Conservation (phyloP, 2,888 invertebrate genomes). For the Dasysyrphus tricinctus region DNA sequence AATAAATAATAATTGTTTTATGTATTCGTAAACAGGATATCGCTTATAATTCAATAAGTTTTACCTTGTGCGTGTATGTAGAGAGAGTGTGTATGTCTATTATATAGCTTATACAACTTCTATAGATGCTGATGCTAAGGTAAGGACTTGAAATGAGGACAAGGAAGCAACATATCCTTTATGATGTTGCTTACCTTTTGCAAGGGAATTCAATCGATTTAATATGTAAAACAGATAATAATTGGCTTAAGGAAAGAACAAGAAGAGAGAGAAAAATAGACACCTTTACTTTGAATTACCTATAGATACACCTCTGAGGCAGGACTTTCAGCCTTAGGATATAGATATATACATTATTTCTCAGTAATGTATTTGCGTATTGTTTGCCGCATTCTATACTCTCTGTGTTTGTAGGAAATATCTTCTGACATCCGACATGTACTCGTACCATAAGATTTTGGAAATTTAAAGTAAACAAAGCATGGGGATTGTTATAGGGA, state of each 20-base stretch:
- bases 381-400: conserved; percentile 35
- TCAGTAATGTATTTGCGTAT: conserved; percentile 10
- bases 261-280: conserved; percentile 22
- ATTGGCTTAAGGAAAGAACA: conserved; percentile 40
- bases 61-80: not conserved
- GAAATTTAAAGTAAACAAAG: conserved; percentile 25
- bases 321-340: conserved; percentile 17
- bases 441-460: conserved; percentile 10
- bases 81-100: not conserved
- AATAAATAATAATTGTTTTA: conserved; percentile 74
- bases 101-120: not conserved
- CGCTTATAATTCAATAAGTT: conserved; percentile 71
- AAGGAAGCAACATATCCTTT: conserved; percentile 34
- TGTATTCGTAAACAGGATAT: conserved; percentile 74
- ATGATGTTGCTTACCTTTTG: conserved; percentile 47
- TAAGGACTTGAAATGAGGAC: not conserved
- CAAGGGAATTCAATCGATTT: conserved; percentile 64
- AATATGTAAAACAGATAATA: conserved; percentile 69
- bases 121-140: not conserved
- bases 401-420: conserved; percentile 6
- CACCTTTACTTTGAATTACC: conserved; percentile 53
- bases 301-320: conserved; percentile 17
- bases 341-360: not conserved
- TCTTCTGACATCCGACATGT: conserved; percentile 31
- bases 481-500: not conserved